These are phyloP conservation scores for Gobio occitaniae DNA, from an alignment of 2,797 vertebrate species.

Conservation along the genomic window DNA sequence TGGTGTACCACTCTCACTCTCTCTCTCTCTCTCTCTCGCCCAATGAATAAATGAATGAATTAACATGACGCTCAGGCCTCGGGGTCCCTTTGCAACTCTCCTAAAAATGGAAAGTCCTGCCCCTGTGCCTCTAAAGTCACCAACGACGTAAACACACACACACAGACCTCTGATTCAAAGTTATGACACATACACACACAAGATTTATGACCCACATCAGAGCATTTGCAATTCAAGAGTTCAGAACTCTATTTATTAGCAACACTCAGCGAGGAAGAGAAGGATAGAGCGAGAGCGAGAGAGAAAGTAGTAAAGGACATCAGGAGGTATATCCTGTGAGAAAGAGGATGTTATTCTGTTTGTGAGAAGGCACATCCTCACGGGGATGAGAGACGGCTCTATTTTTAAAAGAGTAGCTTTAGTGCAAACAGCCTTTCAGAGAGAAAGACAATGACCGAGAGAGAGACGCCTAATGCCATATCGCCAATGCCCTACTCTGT, in stretches of 20 bases:
- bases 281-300: neutral
- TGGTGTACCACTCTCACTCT: slow-evolving; percentile 22
- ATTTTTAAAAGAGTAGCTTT: slow-evolving; percentile 38
- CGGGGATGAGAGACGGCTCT: slow-evolving; percentile 41
- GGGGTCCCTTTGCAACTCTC: slow-evolving; percentile 49
- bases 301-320: slow-evolving; percentile 25
- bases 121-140: slow-evolving; percentile 43
- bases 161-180: slow-evolving; percentile 47
- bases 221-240: slow-evolving; percentile 61
- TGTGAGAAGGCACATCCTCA: slow-evolving; percentile 39
- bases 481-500: slow-evolving; percentile 40
- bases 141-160: slow-evolving; percentile 37
- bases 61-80: slow-evolving; percentile 55
- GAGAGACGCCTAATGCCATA: slow-evolving; percentile 29
- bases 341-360: slow-evolving; percentile 45
- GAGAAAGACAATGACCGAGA: slow-evolving; percentile 29
- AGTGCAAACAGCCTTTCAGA: slow-evolving; percentile 39
- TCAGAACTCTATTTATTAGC: slow-evolving; percentile 58
- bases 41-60: slow-evolving; percentile 65
- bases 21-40: slow-evolving; percentile 29
- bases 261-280: slow-evolving; percentile 43
- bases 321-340: slow-evolving; percentile 54
- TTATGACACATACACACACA: slow-evolving; percentile 53
- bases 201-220: slow-evolving; percentile 60
- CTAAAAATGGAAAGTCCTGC: slow-evolving; percentile 59